Evolutionary conservation across 1,140 invertebrate genomes (phyloP).

Genomic region (Cyclargus thomasi): DNA sequence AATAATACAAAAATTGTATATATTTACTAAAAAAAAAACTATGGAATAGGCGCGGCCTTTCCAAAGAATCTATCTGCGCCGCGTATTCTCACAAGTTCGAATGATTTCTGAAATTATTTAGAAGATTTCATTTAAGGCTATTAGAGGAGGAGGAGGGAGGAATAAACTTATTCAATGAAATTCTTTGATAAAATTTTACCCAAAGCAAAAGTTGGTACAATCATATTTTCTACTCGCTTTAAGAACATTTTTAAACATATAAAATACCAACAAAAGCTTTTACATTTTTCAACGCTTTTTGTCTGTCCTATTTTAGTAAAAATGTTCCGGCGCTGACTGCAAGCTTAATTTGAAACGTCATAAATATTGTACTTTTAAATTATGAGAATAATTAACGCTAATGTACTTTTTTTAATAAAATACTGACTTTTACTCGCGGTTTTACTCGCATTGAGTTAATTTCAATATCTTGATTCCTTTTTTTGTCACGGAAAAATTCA

Average conservation of each 20-base stretch:
- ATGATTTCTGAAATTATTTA: neutral
- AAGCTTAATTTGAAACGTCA: neutral
- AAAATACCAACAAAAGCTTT: constrained; percentile 9
- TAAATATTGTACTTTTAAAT: neutral
- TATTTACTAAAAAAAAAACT: too few relatives aligned
- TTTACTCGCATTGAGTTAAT: too few relatives aligned
- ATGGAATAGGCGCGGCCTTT: too few relatives aligned
- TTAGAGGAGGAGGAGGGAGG: neutral
- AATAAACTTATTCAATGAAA: neutral
- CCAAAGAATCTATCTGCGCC: too few relatives aligned
- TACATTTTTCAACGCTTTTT: constrained; percentile 3
- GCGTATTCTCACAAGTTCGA: too few relatives aligned
- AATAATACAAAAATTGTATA: too few relatives aligned
- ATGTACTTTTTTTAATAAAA: neutral
- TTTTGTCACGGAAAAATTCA: too few relatives aligned
- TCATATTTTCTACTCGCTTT: constrained; percentile 5
- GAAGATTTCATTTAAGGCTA: neutral
- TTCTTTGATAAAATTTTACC: neutral
- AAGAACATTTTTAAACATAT: neutral
- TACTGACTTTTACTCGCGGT: neutral
- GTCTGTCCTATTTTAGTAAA: neutral
- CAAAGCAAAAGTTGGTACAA: constrained; percentile 8
- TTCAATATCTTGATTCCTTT: too few relatives aligned
- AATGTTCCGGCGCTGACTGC: neutral
- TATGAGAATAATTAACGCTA: neutral